Evolutionary conservation across 2,888 invertebrate genomes (phyloP).

Genomic region (Temnothorax unifasciatus): DNA sequence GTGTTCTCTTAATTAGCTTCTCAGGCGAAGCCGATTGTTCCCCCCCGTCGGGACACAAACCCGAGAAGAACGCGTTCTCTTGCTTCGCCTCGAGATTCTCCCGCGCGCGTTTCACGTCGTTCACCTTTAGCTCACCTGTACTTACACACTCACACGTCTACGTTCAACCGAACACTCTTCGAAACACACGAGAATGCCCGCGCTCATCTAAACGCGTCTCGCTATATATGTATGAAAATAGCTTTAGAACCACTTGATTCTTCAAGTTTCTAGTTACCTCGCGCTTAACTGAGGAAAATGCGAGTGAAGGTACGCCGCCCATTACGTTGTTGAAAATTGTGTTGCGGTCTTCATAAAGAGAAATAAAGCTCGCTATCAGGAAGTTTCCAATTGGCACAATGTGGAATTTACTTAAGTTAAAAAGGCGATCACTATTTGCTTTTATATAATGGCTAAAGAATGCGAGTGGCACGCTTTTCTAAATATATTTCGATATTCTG

Average conservation of each 20-base stretch:
- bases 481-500: background rate
- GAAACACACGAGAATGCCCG: constrained; percentile 11
- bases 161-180: constrained; percentile 3
- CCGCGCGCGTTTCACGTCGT: constrained; percentile 64
- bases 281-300: background rate
- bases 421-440: background rate
- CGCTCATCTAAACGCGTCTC: constrained; percentile 39
- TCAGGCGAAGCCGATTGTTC: constrained; percentile 73
- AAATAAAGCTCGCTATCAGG: background rate
- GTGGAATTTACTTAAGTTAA: constrained; percentile 2
- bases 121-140: constrained; percentile 70
- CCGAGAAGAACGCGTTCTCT: constrained; percentile 59
- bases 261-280: background rate
- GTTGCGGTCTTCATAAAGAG: constrained; percentile 12
- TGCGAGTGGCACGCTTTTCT: background rate
- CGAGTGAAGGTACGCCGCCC: background rate
- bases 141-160: constrained; percentile 47
- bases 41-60: constrained; percentile 62
- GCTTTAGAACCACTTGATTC: constrained; percentile 10
- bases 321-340: background rate
- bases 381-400: background rate
- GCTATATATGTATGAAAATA: constrained; percentile 4
- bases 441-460: background rate
- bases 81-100: constrained; percentile 54
- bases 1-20: constrained; percentile 75